Base-by-base conservation (phyloP, 1,140 invertebrate species). In the Nasonia vitripennis region DNA sequence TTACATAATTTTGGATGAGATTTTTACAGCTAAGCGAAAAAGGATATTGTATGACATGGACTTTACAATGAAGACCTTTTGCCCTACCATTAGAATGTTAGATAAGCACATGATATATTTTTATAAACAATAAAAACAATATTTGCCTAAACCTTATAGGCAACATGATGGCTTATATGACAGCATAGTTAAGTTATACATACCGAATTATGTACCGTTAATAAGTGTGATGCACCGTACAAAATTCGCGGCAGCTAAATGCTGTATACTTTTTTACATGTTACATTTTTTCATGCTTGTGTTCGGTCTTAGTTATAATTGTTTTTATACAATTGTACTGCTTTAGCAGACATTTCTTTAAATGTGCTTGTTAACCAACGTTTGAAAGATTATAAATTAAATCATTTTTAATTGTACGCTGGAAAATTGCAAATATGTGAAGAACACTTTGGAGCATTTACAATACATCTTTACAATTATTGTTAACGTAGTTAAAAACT, bases 231-330 rank as follows among this genome's bases (percentile, higher is more conserved):
- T 7, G 45, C 48, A 75, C 4, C 48, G 23, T 84, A 79, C 45
- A 84, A 84, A 79, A 84, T 2, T 73, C n/a, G 17, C 34, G 73
- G 48, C 68, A 84, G 41, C 82, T 78, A 55, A 71, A 17, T 78
- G 68, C 48, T 73, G 17, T 73, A 62, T 73, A 73, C 41, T 45
- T 7, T 84, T 78, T 84, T 84, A 80, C 34, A 80, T 45, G 41
- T 34, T 73, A 17, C 20, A 9, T 78, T 80, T 74, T 41, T 55
- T 27, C 12, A 79, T 79, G 55, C 37, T 70, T 80, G 27, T 67
- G 2, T 41, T 79, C 2, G 31, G 4, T 68, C 45, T 67, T 79
- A 75, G 34, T 62, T 10, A 10, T 84, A 79, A n/a, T 74, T 0
- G 6, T 48, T 70, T 80, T 85, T 51, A 77, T 84, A 73, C 62